Conservation (phyloP, 2,888 invertebrate species). For the Archaeoteleia sp. region DNA sequence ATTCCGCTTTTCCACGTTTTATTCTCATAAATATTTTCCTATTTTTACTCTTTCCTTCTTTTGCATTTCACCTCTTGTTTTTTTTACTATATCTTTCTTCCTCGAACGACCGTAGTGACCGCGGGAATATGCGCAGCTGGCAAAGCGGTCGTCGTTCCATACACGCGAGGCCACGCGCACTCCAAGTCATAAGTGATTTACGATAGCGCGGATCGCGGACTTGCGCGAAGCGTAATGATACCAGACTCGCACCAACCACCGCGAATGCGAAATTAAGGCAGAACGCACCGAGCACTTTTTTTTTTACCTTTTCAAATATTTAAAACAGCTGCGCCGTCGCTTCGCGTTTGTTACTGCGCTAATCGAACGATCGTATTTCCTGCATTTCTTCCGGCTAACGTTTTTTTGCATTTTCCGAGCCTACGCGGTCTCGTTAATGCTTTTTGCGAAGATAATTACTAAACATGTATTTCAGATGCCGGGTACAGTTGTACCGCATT, state of each 20-base stretch:
- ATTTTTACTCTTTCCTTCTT: conserved; percentile 8
- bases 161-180: conserved; percentile 44
- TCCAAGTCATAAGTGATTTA: conserved; percentile 48
- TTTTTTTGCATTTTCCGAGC: too few relatives aligned
- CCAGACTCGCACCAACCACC: background rate
- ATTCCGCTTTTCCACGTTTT: background rate
- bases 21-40: conserved; percentile 20
- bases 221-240: conserved; percentile 32
- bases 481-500: too few relatives aligned
- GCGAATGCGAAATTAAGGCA: conserved; percentile 12
- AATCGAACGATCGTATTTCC: conserved; percentile 12
- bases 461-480: too few relatives aligned
- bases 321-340: background rate
- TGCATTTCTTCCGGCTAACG: too few relatives aligned
- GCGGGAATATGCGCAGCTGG: conserved; percentile 49
- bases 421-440: too few relatives aligned
- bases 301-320: conserved; percentile 16
- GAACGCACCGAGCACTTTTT: conserved; percentile 7
- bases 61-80: conserved; percentile 29
- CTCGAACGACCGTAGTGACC: conserved; percentile 12
- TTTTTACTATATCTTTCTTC: conserved; percentile 28
- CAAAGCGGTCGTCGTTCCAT: conserved; percentile 20
- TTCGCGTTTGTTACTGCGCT: background rate
- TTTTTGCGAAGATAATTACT: too few relatives aligned
- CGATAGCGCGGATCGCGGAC: conserved; percentile 41